These are phyloP conservation scores for Mastigias papua DNA, from an alignment of 30 jellyfish, hydroid and myxozoan species.

Conservation along the genomic window DNA sequence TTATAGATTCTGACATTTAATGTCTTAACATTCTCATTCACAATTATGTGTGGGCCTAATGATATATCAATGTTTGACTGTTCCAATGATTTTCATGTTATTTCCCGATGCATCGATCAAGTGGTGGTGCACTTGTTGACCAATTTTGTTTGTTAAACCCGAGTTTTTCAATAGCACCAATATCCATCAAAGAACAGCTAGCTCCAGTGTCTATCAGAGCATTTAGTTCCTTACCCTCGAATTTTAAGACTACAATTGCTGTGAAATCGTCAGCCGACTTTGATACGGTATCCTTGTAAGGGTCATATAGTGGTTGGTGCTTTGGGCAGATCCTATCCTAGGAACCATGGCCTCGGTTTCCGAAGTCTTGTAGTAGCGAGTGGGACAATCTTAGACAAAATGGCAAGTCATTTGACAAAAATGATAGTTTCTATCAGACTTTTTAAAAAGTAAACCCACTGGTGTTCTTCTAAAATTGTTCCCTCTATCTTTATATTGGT, in stretches of 20 bases:
- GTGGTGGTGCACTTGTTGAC: constrained; percentile 1
- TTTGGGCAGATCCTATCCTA: background rate
- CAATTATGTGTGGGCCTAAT: background rate
- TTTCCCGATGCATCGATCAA: background rate
- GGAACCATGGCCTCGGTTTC: background rate
- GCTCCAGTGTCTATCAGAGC: background rate
- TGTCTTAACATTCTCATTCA: background rate
- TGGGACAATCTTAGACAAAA: background rate
- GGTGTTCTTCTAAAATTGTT: background rate
- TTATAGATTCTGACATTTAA: background rate
- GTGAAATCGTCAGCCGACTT: background rate
- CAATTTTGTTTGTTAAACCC: background rate
- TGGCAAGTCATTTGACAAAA: background rate
- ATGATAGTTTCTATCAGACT: background rate
- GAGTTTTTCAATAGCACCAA: background rate
- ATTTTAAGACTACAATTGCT: background rate
- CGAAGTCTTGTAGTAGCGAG: background rate
- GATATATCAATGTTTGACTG: background rate
- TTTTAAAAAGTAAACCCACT: background rate
- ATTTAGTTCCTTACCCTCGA: background rate
- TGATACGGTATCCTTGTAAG: background rate
- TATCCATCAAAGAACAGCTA: background rate
- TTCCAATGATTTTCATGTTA: background rate
- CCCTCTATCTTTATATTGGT: background rate
- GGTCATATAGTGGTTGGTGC: background rate